Evolutionary conservation across 2,113 vertebrate genomes (phyloP), one percentile per base, ranked within the genome.

Genomic region (Pterophyllum scalare): DNA sequence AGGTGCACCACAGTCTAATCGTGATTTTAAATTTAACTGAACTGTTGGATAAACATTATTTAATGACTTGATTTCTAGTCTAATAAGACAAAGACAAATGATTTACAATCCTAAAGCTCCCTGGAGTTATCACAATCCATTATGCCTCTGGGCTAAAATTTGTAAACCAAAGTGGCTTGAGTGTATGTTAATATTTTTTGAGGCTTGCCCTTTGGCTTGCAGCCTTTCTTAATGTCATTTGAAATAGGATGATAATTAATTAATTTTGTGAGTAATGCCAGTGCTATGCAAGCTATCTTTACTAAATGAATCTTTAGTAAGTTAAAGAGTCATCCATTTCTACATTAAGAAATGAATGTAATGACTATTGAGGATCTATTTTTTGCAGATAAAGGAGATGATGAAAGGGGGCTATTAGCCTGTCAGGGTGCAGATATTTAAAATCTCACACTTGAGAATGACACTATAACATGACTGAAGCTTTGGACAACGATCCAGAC

Each of bases 61-160:
- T 28, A 15, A 80, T 77, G 4, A 74, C 15, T 74, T 59, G 0
- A 77, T 72, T 80, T 64, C 46, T 40, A 61, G 26, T 26, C 24
- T 80, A 82, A 82, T 80, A 70, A 57, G 56, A 49, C 10, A 82
- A 64, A 64, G n/a, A 75, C 19, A 87, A 74, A 83, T 28, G 26
- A 70, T 43, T 33, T 49, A 76, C 1, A 57, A 78, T 74, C 35
- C 75, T 62, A 58, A 75, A 77, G 60, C 40, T 12, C 26, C 6
- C 59, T 12, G 10, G 22, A 79, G 24, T 28, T 17, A 57, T 76
- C 13, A 13, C 3, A 81, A 20, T 67, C 20, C 64, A 22, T 56
- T 56, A 15, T 17, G 33, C 40, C 38, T 1, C 2, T 33, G n/a
- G 33, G 57, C 20, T 28, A 56, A 54, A 75, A 81, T 79, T 57